phyloP scores from a whole-genome alignment of 2,797 vertebrate genomes.

The Enteromius paludinosus region DNA sequence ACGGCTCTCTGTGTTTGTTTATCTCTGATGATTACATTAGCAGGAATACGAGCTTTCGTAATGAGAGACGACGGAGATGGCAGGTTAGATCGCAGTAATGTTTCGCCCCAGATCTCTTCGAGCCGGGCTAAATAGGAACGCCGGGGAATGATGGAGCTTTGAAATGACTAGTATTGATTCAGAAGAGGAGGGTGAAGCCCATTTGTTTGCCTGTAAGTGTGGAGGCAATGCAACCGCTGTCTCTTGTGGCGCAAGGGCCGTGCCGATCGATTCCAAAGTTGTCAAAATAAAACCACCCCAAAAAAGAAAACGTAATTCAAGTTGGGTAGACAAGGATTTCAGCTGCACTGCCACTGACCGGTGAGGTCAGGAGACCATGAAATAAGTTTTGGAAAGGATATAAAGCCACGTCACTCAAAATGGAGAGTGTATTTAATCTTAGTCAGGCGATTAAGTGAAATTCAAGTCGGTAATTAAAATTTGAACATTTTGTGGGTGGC shows the following conservation, averaged over 20 bases:
- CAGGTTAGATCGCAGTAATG: conserved; percentile 8
- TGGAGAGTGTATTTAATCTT: conserved; percentile 18
- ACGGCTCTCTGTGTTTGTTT: conserved; percentile 31
- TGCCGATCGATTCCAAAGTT: conserved; percentile 45
- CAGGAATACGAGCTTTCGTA: conserved; percentile 9
- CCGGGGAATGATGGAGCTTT: conserved; percentile 18
- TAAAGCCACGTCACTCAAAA: conserved; percentile 27
- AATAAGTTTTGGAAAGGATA: conserved; percentile 31
- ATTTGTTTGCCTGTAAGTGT: conserved; percentile 48
- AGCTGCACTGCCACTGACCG: background rate
- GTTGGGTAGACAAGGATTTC: conserved; percentile 4
- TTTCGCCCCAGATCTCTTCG: conserved; percentile 19
- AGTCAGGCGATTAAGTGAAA: conserved; percentile 29
- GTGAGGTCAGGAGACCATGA: conserved; percentile 40
- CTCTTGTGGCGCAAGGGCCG: conserved; percentile 16
- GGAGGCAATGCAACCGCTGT: conserved; percentile 37
- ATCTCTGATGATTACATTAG: conserved; percentile 64
- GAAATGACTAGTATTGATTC: conserved; percentile 44
- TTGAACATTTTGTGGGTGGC: background rate
- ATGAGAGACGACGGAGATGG: background rate
- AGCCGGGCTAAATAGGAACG: conserved; percentile 23
- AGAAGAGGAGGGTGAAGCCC: conserved; percentile 33
- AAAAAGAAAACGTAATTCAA: conserved; percentile 31
- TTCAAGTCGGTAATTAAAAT: conserved; percentile 26
- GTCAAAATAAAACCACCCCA: conserved; percentile 51